Evolutionary conservation across 2,797 vertebrate genomes (phyloP).

Genomic region (Cossypha caffra): DNA sequence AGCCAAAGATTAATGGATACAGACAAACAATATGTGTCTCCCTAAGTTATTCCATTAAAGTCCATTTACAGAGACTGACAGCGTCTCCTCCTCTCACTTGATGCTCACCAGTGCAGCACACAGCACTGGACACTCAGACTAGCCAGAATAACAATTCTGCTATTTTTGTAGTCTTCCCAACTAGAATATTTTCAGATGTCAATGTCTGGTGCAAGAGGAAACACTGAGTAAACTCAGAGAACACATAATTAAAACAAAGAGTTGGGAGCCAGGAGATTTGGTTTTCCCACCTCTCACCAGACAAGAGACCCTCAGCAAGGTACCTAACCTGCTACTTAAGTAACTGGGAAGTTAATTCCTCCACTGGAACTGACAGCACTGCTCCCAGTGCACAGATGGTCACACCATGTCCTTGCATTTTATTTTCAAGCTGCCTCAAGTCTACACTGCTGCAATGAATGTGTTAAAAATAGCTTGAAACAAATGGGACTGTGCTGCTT

Average conservation of each 20-base stretch:
- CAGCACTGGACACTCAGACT: not conserved
- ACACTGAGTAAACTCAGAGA: not conserved
- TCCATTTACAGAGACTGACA: constrained; percentile 43
- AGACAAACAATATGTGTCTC: not conserved
- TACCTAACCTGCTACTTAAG: not conserved
- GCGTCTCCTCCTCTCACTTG: not conserved
- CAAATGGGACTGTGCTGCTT: not conserved
- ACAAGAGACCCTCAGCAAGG: not conserved
- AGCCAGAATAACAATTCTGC: not conserved
- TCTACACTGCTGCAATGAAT: not conserved
- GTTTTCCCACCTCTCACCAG: not conserved
- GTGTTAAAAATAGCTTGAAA: constrained; percentile 9
- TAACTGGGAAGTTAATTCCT: not conserved
- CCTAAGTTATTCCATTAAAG: constrained; percentile 3
- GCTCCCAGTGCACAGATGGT: not conserved
- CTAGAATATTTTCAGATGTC: not conserved
- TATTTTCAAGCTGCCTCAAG: not conserved
- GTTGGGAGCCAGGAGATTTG: not conserved
- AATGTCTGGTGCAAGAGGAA: not conserved
- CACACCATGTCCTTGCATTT: not conserved
- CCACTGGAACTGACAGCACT: not conserved
- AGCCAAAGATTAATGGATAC: constrained; percentile 35
- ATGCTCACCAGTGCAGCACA: constrained; percentile 1
- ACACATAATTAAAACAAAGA: not conserved
- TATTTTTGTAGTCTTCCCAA: not conserved